Evolutionary conservation across 2,797 vertebrate genomes (phyloP), one percentile per base, ranked within the genome.

Genomic region (Ficedula albicollis): DNA sequence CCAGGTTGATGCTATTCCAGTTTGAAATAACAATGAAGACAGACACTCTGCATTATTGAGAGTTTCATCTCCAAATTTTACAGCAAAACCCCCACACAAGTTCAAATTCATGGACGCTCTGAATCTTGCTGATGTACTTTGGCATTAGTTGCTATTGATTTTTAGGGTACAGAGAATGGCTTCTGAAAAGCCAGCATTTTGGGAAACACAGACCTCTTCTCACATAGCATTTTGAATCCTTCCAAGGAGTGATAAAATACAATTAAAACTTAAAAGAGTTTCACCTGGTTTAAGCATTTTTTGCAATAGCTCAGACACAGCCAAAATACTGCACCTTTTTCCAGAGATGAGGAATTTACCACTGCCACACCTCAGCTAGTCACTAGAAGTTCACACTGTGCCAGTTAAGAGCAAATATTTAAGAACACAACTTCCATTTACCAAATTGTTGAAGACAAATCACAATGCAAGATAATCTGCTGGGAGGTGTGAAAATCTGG

Each of bases 21-120:
- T 32, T 46, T 48, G 21, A 68, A 15, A 12, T 36, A 80, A n/a
- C 30, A 9, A 9, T 1, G 13, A 79, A 73, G 72, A 54, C 55
- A 62, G 27, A n/a, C 0, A 1, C 26, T 18, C 26, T 18, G 12
- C 5, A 1, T 10, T 15, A 51, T 29, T 4, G 11, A 29, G 15
- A 59, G 41, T 7, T 84, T 60, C 34, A 15, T 11, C 41, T 44
- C 36, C 36, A 30, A 15, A 32, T 52, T 59, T 51, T 72, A 78
- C 34, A 77, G 32, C 9, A 58, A 70, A 83, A 34, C 13, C 21
- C 38, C 51, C 44, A 34, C 52, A 32, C 26, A 22, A 55, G 41
- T 68, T 25, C n/a, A 25, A 74, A 87, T 3, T 11, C 12, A 17
- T 0, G 6, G 56, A 46, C 34, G 58, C 19, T 20, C 56, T 48